Evolutionary conservation across 2,113 vertebrate species (phyloP), one percentile per base, ranked within the genome.

Genomic region (Prietella phreatophila): DNA sequence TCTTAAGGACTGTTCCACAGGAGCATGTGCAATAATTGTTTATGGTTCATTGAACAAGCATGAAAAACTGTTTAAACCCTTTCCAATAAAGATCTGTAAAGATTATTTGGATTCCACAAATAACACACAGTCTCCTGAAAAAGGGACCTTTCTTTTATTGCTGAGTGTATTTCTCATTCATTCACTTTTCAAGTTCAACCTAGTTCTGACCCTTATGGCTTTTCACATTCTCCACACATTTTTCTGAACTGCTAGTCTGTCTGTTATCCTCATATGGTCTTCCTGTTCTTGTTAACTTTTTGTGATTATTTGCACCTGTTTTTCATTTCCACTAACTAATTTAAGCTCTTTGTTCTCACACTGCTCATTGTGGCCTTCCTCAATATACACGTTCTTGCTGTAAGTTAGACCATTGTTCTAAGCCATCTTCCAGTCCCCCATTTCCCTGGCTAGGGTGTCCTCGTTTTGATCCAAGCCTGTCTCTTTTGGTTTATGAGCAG

Each of bases 401-500:
- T 3, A 55, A 47, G 42, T 47, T 47, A 47, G 7, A 7, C 42
- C 42, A 6, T 47, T 47, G 8, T 30, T 30, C n/a, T 80, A 79
- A 79, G 56, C 30, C 8, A 5, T 56, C 4, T 2, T 22, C 20
- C 33, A 60, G 56, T 60, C 56, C 5, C 33, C 60, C 42, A 61
- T 25, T 82, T 61, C 61, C 4, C 27, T 27, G 33, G 33, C 14
- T 82, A 60, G 19, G 61, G 56, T 60, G 80, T 82, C 42, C 56
- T 42, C 22, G 56, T 61, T 82, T 61, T 82, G 20, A 82, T 61
- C 55, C 53, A 10, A 82, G 53, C 10, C 79, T 82, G 79, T 82
- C 80, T 82, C 80, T 58, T 81, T 81, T 58, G 7, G 79, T 81
- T 81, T 58, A 81, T 36, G 55, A 60, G 58, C 17, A 60, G 30